A percentile compares a stretch with the other conserved stretches of the same genome.
These are phyloP conservation scores for Drosophila tripunctata DNA, from an alignment of 2,888 invertebrate genomes.

Conservation along the genomic window DNA sequence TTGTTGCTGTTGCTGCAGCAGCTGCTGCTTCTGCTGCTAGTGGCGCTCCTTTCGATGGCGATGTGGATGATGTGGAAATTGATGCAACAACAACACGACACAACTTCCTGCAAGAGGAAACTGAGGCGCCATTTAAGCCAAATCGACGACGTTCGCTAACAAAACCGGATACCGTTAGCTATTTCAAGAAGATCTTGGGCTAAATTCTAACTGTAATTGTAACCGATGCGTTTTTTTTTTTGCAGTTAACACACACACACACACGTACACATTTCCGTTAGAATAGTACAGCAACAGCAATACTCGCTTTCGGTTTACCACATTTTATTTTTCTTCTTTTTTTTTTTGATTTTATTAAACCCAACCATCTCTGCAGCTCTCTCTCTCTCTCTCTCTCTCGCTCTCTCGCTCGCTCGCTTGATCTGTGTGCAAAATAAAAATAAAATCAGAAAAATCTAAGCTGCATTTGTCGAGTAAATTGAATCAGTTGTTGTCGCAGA, in stretches of 20 bases:
- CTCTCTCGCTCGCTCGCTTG: slow-evolving; percentile 26
- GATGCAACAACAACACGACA: slow-evolving; percentile 68
- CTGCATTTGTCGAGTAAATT: slow-evolving; percentile 56
- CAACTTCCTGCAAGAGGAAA: slow-evolving; percentile 83
- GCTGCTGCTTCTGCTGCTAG: not conserved
- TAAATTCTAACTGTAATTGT: slow-evolving; percentile 70
- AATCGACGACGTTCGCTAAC: slow-evolving; percentile 84
- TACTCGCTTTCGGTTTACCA: no score
- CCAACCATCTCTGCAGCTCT: not conserved
- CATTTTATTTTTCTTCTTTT: no score
- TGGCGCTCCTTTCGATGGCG: no score
- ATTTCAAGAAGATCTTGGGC: slow-evolving; percentile 84
- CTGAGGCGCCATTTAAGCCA: slow-evolving; percentile 83
- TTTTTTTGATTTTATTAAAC: no score
- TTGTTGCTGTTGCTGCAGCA: not conserved
- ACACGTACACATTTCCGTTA: no score
- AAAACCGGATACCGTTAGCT: slow-evolving; percentile 84
- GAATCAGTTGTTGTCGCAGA: slow-evolving; percentile 51
- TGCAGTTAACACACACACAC: slow-evolving; percentile 56
- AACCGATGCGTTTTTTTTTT: slow-evolving; percentile 50
- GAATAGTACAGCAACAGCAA: no score
- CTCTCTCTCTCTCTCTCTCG: not conserved
- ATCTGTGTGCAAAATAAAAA: slow-evolving; percentile 35
- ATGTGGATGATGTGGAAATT: slow-evolving; percentile 14
- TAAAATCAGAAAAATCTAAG: slow-evolving; percentile 61